Base-by-base conservation (phyloP, 2,113 vertebrate species). In the Geococcyx californianus region DNA sequence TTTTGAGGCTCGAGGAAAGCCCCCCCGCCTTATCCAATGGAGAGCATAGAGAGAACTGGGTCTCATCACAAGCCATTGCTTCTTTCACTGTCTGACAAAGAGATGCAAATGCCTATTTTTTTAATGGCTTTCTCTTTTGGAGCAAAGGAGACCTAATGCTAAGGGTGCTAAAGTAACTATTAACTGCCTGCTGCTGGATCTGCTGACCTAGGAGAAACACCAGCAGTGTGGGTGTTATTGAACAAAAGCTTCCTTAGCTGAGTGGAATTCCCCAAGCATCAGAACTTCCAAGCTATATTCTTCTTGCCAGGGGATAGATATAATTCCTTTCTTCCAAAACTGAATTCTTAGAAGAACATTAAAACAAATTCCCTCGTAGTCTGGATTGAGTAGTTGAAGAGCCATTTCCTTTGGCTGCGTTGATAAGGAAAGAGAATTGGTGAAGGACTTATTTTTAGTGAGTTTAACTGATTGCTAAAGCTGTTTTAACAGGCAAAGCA, bases 21-120 rank as follows among this genome's bases (percentile, higher is more conserved):
- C 29, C 26, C 2, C 18, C 2, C 10, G 18, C 20, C 7, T 13
- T 59, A 21, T 16, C 33, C 11, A 17, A 0, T 19, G 31, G 18
- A 55, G 25, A 20, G 1, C 11, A 16, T 19, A 17, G 9, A 31
- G 34, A 52, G 15, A 79, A 55, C 12, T 52, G 40, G 36, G 13
- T 51, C 10, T 42, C 2, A 0, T 15, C 21, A 9, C 24, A 60
- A 56, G 7, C 34, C 21, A 18, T 31, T 86, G 14, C 5, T 82
- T 15, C 36, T 47, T 47, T 76, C 13, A 16, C 44, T 55, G 24
- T 10, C 36, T 76, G 44, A 36, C 16, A 83, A 47, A 1, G 42
- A 82, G 51, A 17, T 63, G 11, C 47, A 76, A 55, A 87, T 44
- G 13, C 7, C 23, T 42, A 4, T 11, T 33, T 9, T 24, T 25